Conservation (phyloP, 2,113 vertebrate species). For the Clarias magur region DNA sequence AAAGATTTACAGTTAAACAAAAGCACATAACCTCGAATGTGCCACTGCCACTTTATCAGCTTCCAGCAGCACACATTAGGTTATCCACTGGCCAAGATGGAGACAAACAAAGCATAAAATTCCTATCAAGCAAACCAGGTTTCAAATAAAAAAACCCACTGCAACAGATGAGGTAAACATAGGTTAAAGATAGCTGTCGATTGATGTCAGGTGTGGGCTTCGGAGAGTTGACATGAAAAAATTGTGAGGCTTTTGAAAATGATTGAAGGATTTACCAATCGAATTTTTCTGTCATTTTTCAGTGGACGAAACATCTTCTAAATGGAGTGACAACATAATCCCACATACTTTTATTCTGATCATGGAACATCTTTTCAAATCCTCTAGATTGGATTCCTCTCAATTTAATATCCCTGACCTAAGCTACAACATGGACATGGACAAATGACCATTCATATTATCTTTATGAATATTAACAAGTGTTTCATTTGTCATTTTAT, state of each 20-base stretch:
- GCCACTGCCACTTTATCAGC: conserved; percentile 34
- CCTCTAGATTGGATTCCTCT: conserved; percentile 28
- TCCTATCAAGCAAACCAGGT: neutral
- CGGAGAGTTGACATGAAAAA: neutral
- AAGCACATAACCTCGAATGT: conserved; percentile 15
- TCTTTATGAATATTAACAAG: too few relatives aligned
- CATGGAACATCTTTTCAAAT: conserved; percentile 10
- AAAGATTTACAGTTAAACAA: conserved; percentile 49
- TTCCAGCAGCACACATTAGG: conserved; percentile 22
- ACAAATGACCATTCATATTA: neutral
- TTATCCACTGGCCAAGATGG: conserved; percentile 26
- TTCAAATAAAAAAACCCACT: neutral
- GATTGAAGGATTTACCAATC: conserved; percentile 35
- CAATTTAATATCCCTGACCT: conserved; percentile 8
- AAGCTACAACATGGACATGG: neutral
- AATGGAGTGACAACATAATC: conserved; percentile 37
- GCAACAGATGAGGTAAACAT: conserved; percentile 28
- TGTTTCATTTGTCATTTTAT: neutral
- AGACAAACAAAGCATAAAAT: conserved; percentile 27
- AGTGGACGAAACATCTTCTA: conserved; percentile 12
- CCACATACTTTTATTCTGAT: conserved; percentile 40
- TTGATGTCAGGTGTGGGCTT: neutral
- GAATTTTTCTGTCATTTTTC: conserved; percentile 28
- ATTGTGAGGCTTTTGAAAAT: conserved; percentile 29
- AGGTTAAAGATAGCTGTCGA: conserved; percentile 14